These are phyloP conservation scores for Osmoderma eremita DNA, from an alignment of 2,888 invertebrate genomes.

Conservation along the genomic window DNA sequence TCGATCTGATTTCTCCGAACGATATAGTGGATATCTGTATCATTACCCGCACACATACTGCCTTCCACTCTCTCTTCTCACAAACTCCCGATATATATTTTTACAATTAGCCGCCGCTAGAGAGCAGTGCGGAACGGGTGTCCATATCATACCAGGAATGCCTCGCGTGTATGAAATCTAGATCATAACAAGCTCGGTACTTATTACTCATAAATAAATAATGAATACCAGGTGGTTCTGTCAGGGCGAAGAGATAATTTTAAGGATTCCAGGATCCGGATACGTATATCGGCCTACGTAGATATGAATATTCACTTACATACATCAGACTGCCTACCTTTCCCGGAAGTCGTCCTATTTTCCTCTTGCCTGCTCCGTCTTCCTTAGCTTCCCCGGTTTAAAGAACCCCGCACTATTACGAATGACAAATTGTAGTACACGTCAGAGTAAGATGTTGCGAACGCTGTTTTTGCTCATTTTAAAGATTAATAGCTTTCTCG, in stretches of 20 bases:
- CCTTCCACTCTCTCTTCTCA: not conserved
- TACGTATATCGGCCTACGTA: not conserved
- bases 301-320: not conserved
- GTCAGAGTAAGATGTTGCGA: slow-evolving; percentile 52
- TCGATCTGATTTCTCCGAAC: slow-evolving; percentile 20
- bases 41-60: not conserved
- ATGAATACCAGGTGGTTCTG: slow-evolving; percentile 9
- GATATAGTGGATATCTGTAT: not conserved
- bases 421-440: slow-evolving; percentile 50
- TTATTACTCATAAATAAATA: slow-evolving; percentile 27
- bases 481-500: slow-evolving; percentile 51
- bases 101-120: not conserved
- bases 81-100: too few species aligned
- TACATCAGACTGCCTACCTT: too few species aligned
- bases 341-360: too few species aligned
- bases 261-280: not conserved
- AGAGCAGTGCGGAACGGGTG: not conserved
- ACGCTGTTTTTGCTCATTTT: slow-evolving; percentile 52
- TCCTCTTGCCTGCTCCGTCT: too few species aligned
- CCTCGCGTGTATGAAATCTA: slow-evolving; percentile 26
- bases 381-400: too few species aligned
- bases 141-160: slow-evolving; percentile 6
- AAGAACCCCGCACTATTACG: not conserved
- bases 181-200: slow-evolving; percentile 21
- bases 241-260: not conserved